A percentile compares a stretch with the other conserved stretches of the same genome.
These are phyloP conservation scores for Cephalopholis sonnerati DNA, from an alignment of 2,113 vertebrate species.

Conservation along the genomic window DNA sequence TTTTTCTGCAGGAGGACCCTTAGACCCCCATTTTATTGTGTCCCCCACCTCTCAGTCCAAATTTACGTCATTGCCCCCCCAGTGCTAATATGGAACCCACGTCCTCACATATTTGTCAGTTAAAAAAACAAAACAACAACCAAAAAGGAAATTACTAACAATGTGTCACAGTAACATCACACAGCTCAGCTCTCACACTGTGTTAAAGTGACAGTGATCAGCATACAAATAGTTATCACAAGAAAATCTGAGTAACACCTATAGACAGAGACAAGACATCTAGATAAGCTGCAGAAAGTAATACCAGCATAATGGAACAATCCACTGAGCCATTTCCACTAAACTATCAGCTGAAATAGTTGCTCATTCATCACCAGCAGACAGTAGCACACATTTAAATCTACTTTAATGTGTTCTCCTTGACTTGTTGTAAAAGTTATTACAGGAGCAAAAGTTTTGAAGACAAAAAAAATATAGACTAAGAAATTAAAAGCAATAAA, in stretches of 20 bases:
- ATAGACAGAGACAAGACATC: no score
- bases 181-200: not conserved
- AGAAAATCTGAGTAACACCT: no score
- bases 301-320: conserved; percentile 2
- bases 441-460: not conserved
- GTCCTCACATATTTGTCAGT: no score
- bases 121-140: no score
- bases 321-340: not conserved
- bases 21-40: no score
- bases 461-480: no score
- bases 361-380: not conserved
- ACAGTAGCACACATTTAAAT: not conserved
- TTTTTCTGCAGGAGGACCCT: no score
- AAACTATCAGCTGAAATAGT: not conserved
- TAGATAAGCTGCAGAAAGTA: not conserved
- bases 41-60: no score
- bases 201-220: not conserved
- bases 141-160: not conserved
- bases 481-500: not conserved
- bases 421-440: not conserved
- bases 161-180: not conserved
- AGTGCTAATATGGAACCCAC: no score
- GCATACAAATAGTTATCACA: not conserved
- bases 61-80: no score
- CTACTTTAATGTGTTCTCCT: not conserved